Evolutionary conservation across 2,797 vertebrate genomes (phyloP), one percentile per base, ranked within the genome.

Genomic region (Aulostomus chinensis): DNA sequence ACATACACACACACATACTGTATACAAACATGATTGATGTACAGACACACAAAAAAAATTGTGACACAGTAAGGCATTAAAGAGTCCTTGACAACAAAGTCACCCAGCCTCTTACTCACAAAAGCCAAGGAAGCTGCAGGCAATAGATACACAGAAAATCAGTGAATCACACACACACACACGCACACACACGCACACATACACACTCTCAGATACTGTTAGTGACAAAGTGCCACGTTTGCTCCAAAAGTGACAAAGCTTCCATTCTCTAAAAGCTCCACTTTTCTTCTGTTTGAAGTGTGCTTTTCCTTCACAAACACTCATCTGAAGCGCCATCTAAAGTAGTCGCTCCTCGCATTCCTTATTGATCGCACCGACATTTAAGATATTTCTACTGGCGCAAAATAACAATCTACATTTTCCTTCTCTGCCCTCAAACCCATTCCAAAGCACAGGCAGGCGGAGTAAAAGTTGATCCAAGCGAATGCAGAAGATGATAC

Each of bases 21-120:
- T 48, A 65, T 2, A 45, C 41, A 62, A 45, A 58, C 33, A 43
- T 39, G 58, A 66, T 55, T 69, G 73, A 76, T 52, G 68, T 54
- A 67, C 49, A 62, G 67, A 51, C 67, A 52, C 49, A 45, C 18
- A 59, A 51, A 43, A 41, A 63, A 56, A 37, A 35, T 29, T 13
- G 18, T 68, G 53, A 78, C 67, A 80, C n/a, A 15, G 38, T 45
- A 53, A 74, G 53, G 68, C 69, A 78, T 79, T 72, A 82, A 75
- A 85, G 73, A 78, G 62, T 58, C 67, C 71, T 67, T 63, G 63
- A 80, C 75, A 65, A 83, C 78, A 84, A 71, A 84, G 78, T 73
- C 68, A 53, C 66, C 53, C 66, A 72, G 62, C 31, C 29, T 68
- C 54, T 57, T 20, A 46, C 63, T 73, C 58, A 78, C 75, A 76